Evolutionary conservation across 2,797 vertebrate species (phyloP), one percentile per base, ranked within the genome.

Genomic region (Syngnathus acus): DNA sequence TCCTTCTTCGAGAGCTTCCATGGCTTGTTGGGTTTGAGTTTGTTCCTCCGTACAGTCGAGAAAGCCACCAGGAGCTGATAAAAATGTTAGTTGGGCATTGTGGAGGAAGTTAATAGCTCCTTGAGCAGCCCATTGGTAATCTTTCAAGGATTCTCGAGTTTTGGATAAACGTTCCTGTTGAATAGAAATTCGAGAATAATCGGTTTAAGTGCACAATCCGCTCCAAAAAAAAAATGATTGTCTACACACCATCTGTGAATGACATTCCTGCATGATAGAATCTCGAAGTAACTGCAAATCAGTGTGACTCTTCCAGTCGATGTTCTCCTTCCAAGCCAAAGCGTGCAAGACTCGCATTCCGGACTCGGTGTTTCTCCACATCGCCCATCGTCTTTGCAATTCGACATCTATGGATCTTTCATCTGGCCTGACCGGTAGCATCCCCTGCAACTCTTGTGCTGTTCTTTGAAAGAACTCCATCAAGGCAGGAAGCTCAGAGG

Each of bases 91-190:
- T 80, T 94, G 90, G 0, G 83, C 86, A 13, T 92, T 86, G 23
- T 82, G 71, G 0, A 94, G 86, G 58, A 92, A 83, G 32, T 51
- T 39, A 6, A 81, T 23, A 0, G 92, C 88, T 65, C 83, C 89
- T 43, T 85, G 76, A 65, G 93, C 78, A 0, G 91, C 89, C 72
- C 86, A 77, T 0, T 82, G 77, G 62, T 94, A 94, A 63, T 82
- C 82, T 58, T 88, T 91, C 62, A 93, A 50, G 38, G 78, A 86
- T 64, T 91, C 83, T 66, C 77, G 87, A 0, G 92, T 90, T 37
- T 91, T 88, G 26, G 89, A 85, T 69, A 95, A 73, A 65, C 72
- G 74, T 72, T 78, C 88, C 97, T 99, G 85, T 81, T 76, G 65
- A 47, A 72, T 13, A 69, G 13, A 68, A 13, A 40, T 26, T 64